These are phyloP conservation scores for Drosophila formosana DNA, from an alignment of 2,888 invertebrate species.

Conservation along the genomic window DNA sequence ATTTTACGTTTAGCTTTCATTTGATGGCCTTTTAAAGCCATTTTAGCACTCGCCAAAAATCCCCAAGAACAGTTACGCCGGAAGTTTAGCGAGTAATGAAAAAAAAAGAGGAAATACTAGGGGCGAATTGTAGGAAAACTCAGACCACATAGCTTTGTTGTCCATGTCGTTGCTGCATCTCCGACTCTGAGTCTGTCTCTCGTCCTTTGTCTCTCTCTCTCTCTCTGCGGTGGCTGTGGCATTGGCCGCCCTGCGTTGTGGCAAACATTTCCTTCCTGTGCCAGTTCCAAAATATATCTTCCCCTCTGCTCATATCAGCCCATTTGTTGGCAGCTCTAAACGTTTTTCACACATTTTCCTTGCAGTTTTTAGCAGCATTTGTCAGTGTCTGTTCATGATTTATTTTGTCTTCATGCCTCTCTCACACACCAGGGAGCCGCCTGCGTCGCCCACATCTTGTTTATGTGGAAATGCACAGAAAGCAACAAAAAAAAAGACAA, in stretches of 20 bases:
- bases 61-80: constrained; percentile 40
- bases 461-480: constrained; percentile 35
- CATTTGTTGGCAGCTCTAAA: constrained; percentile 51
- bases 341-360: constrained; percentile 62
- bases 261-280: constrained; percentile 57
- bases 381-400: constrained; percentile 76
- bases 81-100: constrained; percentile 45
- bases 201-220: neutral
- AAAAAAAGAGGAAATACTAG: constrained; percentile 17
- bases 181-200: neutral
- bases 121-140: constrained; percentile 23
- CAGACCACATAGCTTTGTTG: constrained; percentile 43
- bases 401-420: constrained; percentile 65
- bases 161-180: constrained; percentile 33
- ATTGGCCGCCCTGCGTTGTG: constrained; percentile 30
- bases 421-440: neutral
- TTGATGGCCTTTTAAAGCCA: constrained; percentile 78
- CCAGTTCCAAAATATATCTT: constrained; percentile 24
- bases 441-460: constrained; percentile 34
- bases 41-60: constrained; percentile 58
- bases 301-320: neutral
- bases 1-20: constrained; percentile 64
- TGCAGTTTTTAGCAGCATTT: constrained; percentile 47
- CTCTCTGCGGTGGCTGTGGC: constrained; percentile 31
- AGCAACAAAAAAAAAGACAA: constrained; percentile 28